phyloP scores from a whole-genome alignment of 2,888 invertebrate genomes.

The Netelia inedita region DNA sequence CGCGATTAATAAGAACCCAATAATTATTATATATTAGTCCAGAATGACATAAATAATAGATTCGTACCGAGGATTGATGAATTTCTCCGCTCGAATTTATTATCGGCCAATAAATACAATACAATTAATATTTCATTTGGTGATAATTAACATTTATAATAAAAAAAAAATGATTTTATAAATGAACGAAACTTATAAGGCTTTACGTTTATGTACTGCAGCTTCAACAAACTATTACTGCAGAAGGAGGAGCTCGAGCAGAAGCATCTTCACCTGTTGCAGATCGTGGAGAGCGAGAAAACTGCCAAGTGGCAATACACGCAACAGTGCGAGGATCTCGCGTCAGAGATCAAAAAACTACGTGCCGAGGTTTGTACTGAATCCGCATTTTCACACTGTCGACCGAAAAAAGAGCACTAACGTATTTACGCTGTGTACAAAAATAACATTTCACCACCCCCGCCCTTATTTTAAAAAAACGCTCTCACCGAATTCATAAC shows the following conservation, averaged over 20 bases:
- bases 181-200: not conserved
- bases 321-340: conserved; percentile 96
- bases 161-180: not conserved
- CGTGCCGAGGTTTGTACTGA: conserved; percentile 90
- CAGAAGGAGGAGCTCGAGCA: conserved; percentile 97
- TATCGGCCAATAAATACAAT: no score
- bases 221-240: conserved; percentile 94
- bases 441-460: no score
- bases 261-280: conserved; percentile 95
- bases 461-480: no score
- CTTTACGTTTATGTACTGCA: conserved; percentile 81
- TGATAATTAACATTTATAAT: not conserved
- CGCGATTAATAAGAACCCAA: no score
- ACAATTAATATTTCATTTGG: no score
- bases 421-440: no score
- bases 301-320: conserved; percentile 97
- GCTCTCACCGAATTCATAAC: no score
- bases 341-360: conserved; percentile 94
- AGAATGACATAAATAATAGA: no score
- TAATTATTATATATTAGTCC: no score
- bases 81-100: no score
- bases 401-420: not conserved
- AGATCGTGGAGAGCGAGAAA: conserved; percentile 96
- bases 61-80: no score
- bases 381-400: conserved; percentile 10